Percentiles rank a stretch among this genome's conserved stretches.
Conservation (phyloP, 1,140 invertebrate genomes). For the Bombus difficillimus region DNA sequence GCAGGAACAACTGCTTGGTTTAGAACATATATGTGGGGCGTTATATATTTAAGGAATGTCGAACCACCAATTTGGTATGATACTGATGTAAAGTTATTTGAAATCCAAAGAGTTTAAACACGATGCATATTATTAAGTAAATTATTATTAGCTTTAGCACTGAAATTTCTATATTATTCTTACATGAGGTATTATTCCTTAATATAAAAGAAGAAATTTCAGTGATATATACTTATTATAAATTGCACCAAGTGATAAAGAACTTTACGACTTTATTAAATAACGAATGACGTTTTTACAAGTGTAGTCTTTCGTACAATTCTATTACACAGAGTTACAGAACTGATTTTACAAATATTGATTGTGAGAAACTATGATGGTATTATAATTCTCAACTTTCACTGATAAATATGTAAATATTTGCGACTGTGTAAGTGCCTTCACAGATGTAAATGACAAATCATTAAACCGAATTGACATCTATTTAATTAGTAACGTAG, state of each 20-base stretch:
- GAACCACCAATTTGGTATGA: conserved; percentile 99
- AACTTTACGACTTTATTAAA: conserved; percentile 5
- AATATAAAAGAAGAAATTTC: conserved; percentile 34
- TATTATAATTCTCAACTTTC: conserved; percentile 8
- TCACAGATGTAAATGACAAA: conserved; percentile 18
- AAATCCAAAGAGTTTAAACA: conserved; percentile 95
- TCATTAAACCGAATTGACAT: conserved; percentile 3
- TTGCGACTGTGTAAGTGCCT: conserved; percentile 39
- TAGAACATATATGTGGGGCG: conserved; percentile 99
- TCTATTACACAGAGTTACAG: conserved; percentile 51
- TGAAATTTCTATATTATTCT: conserved; percentile 33
- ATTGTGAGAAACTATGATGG: background rate
- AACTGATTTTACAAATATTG: conserved; percentile 35
- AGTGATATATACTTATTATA: background rate
- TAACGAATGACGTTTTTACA: conserved; percentile 14
- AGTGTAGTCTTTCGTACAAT: conserved; percentile 16
- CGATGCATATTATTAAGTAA: background rate
- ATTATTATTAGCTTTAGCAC: conserved; percentile 16
- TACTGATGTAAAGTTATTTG: conserved; percentile 99
- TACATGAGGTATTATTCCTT: conserved; percentile 39
- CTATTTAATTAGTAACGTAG: conserved; percentile 3
- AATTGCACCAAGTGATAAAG: conserved; percentile 10
- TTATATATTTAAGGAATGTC: conserved; percentile 98
- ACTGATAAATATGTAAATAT: conserved; percentile 26
- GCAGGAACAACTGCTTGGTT: conserved; percentile 99